Evolutionary conservation across 2,113 vertebrate species (phyloP).

Genomic region (Daboia siamensis): DNA sequence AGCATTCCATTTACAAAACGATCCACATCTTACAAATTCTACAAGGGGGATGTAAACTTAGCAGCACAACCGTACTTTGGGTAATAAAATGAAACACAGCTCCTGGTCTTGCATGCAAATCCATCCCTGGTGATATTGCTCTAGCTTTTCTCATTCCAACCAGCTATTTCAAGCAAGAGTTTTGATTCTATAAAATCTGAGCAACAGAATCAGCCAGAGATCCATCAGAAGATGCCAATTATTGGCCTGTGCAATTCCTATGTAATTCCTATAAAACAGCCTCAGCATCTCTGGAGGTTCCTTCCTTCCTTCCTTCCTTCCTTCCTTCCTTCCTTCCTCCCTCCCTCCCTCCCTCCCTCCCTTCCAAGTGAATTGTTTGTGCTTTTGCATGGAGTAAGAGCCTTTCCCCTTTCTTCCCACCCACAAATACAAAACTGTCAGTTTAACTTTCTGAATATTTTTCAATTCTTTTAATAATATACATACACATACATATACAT

Average conservation of each 20-base stretch:
- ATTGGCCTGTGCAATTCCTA: neutral
- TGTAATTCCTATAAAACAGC: neutral
- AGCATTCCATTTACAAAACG: no score
- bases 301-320: neutral
- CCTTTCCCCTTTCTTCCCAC: neutral
- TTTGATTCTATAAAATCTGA: no score
- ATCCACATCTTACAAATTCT: no score
- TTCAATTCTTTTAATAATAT: neutral
- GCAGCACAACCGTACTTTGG: no score
- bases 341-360: neutral
- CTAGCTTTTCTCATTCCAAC: no score
- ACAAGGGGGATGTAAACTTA: no score
- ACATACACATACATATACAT: no score
- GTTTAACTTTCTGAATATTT: neutral
- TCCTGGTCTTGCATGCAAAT: no score
- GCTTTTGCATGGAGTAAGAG: neutral
- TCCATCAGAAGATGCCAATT: neutral
- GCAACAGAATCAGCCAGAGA: neutral
- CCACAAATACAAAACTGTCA: neutral
- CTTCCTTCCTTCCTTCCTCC: no score
- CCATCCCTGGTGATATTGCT: no score
- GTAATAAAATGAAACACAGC: no score
- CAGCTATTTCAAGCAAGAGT: no score
- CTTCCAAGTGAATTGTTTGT: neutral
- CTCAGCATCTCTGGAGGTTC: neutral